Evolutionary conservation across 2,888 invertebrate genomes (phyloP).

Genomic region (Andrena marginata): DNA sequence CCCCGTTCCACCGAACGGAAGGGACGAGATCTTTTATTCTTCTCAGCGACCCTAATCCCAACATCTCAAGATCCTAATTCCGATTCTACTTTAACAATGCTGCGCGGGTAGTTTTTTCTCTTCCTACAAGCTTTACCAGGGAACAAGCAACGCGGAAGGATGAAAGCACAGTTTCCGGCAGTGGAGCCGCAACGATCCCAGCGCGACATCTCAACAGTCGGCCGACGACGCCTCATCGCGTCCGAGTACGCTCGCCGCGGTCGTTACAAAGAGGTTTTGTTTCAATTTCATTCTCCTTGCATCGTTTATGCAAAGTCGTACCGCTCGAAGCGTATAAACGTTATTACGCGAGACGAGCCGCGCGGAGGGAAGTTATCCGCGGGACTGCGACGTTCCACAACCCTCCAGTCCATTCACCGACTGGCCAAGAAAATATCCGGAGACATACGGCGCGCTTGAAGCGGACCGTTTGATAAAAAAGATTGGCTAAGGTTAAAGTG

Average conservation of each 20-base stretch:
- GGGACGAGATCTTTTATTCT: no score
- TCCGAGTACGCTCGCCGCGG: neutral
- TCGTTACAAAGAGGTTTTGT: neutral
- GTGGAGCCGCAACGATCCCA: neutral
- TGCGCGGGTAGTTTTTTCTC: no score
- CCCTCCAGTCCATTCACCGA: constrained; percentile 46
- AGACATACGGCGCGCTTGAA: constrained; percentile 43
- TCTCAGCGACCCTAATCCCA: neutral
- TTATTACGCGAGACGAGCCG: constrained; percentile 21
- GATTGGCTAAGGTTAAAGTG: constrained; percentile 9
- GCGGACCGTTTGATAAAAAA: constrained; percentile 48
- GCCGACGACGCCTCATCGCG: neutral
- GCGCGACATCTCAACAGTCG: neutral
- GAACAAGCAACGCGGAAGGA: neutral
- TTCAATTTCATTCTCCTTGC: constrained; percentile 17
- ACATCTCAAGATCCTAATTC: neutral
- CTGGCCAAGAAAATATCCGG: constrained; percentile 37
- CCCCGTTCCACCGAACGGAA: no score
- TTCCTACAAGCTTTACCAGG: neutral
- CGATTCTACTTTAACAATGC: neutral
- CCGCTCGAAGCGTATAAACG: constrained; percentile 19
- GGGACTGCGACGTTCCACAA: constrained; percentile 32
- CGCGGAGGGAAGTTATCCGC: constrained; percentile 24
- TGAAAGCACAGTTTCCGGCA: neutral
- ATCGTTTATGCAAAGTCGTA: constrained; percentile 23